A percentile compares a stretch with the other conserved stretches of the same genome.
Conservation (phyloP, 1,140 invertebrate species). For the Coelopa frigida region DNA sequence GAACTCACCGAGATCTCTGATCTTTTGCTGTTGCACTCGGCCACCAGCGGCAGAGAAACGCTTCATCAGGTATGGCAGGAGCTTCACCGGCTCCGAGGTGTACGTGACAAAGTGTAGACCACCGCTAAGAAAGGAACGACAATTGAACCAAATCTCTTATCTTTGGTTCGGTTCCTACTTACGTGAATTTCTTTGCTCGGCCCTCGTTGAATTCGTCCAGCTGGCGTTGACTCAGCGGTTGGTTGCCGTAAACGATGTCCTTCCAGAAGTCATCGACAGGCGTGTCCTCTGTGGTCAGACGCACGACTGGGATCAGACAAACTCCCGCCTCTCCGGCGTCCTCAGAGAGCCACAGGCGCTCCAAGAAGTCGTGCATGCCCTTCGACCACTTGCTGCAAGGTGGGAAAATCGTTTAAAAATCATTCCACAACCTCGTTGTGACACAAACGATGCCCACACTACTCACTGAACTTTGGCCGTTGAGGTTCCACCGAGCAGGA, state of each 20-base stretch:
- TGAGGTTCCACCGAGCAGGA: constrained; percentile 55
- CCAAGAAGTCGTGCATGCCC: constrained; percentile 54
- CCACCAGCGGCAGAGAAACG: constrained; percentile 54
- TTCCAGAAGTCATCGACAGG: constrained; percentile 47
- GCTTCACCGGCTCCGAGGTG: constrained; percentile 50
- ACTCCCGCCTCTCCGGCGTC: constrained; percentile 52
- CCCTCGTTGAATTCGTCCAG: constrained; percentile 47
- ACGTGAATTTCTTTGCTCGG: constrained; percentile 49
- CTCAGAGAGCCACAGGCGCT: constrained; percentile 55
- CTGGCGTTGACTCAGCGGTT: constrained; percentile 45
- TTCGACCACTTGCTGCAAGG: constrained; percentile 55
- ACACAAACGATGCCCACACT: not conserved
- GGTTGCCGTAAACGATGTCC: constrained; percentile 52
- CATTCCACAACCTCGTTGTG: too few relatives aligned
- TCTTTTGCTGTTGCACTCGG: constrained; percentile 45
- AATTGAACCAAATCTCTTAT: too few relatives aligned
- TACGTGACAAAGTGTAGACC: constrained; percentile 58
- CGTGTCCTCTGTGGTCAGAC: constrained; percentile 42
- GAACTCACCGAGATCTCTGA: constrained; percentile 50
- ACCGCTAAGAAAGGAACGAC: constrained; percentile 46
- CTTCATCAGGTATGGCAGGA: constrained; percentile 55
- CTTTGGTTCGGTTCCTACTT: constrained; percentile 22
- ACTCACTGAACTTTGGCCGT: constrained; percentile 52
- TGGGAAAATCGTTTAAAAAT: too few relatives aligned
- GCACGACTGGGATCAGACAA: constrained; percentile 51